Evolutionary conservation across 2,797 vertebrate genomes (phyloP).

Genomic region (Huso huso): DNA sequence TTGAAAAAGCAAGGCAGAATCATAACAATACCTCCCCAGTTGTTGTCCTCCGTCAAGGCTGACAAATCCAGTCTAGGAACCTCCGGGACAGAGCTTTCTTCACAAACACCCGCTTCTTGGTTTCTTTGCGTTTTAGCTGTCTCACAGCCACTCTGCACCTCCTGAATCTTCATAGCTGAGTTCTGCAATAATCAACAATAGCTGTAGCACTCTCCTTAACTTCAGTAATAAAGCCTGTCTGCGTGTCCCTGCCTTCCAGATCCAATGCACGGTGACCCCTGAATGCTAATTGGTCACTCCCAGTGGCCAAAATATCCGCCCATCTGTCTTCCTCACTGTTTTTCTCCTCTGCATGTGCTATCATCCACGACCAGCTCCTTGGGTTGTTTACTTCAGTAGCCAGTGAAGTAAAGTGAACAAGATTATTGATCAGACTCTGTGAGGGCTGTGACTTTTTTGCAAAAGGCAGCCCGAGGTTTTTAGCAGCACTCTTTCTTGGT

Average conservation of each 20-base stretch:
- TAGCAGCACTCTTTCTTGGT: background rate
- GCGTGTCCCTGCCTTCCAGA: constrained; percentile 39
- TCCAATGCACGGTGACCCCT: constrained; percentile 35
- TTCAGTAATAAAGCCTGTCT: constrained; percentile 43
- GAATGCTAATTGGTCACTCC: constrained; percentile 45
- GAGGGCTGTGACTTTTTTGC: background rate
- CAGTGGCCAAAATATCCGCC: constrained; percentile 48
- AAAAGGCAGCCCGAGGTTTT: background rate
- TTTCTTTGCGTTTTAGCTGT: constrained; percentile 54
- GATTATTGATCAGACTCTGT: too few relatives aligned
- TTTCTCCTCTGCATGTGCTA: constrained; percentile 33
- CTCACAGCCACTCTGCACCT: constrained; percentile 69
- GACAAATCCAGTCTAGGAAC: constrained; percentile 80
- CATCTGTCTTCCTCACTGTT: constrained; percentile 49
- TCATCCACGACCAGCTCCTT: constrained; percentile 35
- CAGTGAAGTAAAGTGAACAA: background rate
- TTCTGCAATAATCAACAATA: constrained; percentile 63
- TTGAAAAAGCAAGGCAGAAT: too few relatives aligned
- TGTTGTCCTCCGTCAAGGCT: constrained; percentile 69
- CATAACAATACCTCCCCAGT: constrained; percentile 77
- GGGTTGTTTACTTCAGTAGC: constrained; percentile 48
- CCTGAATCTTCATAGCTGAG: constrained; percentile 90
- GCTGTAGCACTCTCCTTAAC: constrained; percentile 48
- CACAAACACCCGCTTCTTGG: constrained; percentile 58
- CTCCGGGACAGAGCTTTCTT: constrained; percentile 59